Conservation (phyloP, 2,113 vertebrate species). For the Eurystomus gularis region DNA sequence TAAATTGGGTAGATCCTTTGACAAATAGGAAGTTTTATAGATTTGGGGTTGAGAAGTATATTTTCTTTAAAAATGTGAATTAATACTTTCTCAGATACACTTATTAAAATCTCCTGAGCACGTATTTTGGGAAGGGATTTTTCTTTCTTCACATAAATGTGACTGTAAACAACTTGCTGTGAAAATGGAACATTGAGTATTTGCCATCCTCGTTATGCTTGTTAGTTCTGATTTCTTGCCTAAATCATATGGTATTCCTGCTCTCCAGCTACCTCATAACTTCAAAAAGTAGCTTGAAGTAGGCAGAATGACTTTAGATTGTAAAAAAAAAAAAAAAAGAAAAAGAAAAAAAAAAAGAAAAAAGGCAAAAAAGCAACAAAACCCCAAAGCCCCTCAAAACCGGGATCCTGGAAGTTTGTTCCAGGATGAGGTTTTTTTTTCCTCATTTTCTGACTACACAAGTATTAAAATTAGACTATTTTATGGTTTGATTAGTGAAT, state of each 20-base stretch:
- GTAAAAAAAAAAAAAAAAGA: neutral
- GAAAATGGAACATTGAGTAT: neutral
- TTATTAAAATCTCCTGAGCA: neutral
- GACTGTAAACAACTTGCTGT: neutral
- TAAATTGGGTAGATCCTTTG: neutral
- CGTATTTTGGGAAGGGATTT: neutral
- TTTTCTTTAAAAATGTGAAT: neutral
- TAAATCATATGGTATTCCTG: neutral
- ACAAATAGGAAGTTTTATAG: neutral
- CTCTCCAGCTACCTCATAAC: neutral
- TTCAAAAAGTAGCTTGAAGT: neutral
- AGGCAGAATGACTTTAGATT: neutral
- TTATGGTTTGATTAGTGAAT: neutral
- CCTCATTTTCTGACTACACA: neutral
- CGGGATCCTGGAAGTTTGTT: neutral
- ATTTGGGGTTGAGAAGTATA: neutral
- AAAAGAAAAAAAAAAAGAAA: too few species aligned
- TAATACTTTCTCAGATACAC: neutral
- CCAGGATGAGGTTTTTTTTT: too few species aligned
- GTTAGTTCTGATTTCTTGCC: neutral
- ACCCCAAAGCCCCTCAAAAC: neutral
- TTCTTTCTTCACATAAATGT: neutral
- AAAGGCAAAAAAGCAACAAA: neutral
- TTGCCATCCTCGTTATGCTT: neutral
- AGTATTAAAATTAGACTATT: neutral